Conservation (phyloP, 2,888 invertebrate species). For the Pilophorus perplexus region DNA sequence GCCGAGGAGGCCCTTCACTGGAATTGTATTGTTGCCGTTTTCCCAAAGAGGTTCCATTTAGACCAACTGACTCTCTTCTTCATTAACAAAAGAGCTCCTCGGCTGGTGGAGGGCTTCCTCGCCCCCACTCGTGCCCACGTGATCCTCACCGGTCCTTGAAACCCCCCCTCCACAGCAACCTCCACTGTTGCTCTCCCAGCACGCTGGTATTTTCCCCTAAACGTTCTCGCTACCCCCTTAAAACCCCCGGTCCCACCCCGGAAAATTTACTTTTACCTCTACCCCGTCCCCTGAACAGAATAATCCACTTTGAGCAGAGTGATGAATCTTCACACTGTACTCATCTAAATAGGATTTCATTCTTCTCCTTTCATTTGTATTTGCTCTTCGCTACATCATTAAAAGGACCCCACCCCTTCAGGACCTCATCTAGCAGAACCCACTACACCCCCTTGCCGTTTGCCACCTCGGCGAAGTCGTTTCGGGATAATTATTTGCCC, state of each 20-base stretch:
- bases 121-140: no score
- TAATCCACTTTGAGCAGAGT: constrained; percentile 38
- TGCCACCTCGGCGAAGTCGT: neutral
- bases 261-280: constrained; percentile 19
- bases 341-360: constrained; percentile 39
- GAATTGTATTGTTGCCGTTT: constrained; percentile 28
- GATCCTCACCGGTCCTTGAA: no score
- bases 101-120: no score
- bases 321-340: constrained; percentile 40
- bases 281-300: constrained; percentile 8
- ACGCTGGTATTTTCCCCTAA: neutral
- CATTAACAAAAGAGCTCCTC: constrained; percentile 36
- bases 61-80: constrained; percentile 35
- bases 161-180: no score
- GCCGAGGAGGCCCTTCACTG: constrained; percentile 9
- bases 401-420: constrained; percentile 5
- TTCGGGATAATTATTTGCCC: constrained; percentile 36
- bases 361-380: constrained; percentile 32
- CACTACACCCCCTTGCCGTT: neutral
- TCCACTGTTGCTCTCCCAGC: neutral
- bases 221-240: no score
- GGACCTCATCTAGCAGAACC: constrained; percentile 4
- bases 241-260: neutral
- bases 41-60: constrained; percentile 38
- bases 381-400: constrained; percentile 38